These are phyloP conservation scores for Prionailurus viverrinus DNA, from an alignment of 2,113 vertebrate species.

Conservation along the genomic window DNA sequence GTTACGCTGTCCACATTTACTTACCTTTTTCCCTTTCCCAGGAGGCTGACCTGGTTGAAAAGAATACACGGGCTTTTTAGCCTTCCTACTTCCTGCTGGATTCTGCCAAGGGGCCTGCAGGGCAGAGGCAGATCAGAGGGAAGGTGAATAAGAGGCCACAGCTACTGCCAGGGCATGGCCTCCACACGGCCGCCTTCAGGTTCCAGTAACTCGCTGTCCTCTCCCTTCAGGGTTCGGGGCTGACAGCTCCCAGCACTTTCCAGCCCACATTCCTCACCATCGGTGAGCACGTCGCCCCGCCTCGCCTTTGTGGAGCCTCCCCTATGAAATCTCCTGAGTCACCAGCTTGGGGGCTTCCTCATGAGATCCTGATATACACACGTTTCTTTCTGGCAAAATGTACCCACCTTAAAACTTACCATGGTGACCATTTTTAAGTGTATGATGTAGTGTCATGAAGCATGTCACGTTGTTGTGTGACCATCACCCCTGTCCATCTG, in stretches of 20 bases:
- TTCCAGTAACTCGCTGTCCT: no score
- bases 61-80: no score
- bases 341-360: not conserved
- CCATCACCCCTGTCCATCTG: not conserved
- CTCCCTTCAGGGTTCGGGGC: no score
- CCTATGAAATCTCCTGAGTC: not conserved
- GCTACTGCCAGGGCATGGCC: not conserved
- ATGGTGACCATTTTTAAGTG: not conserved
- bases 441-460: not conserved
- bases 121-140: not conserved
- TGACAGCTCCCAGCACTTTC: not conserved
- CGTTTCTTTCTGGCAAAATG: not conserved
- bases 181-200: not conserved
- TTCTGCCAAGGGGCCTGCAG: not conserved
- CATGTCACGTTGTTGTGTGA: not conserved
- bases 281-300: not conserved
- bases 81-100: not conserved
- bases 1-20: rapidly evolving
- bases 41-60: not conserved
- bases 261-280: not conserved
- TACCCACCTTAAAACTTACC: not conserved
- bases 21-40: not conserved
- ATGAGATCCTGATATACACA: no score
- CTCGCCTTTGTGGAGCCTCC: not conserved
- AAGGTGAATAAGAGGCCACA: not conserved